These are phyloP conservation scores for Streptopelia turtur DNA, from an alignment of 2,797 vertebrate species.

Conservation along the genomic window DNA sequence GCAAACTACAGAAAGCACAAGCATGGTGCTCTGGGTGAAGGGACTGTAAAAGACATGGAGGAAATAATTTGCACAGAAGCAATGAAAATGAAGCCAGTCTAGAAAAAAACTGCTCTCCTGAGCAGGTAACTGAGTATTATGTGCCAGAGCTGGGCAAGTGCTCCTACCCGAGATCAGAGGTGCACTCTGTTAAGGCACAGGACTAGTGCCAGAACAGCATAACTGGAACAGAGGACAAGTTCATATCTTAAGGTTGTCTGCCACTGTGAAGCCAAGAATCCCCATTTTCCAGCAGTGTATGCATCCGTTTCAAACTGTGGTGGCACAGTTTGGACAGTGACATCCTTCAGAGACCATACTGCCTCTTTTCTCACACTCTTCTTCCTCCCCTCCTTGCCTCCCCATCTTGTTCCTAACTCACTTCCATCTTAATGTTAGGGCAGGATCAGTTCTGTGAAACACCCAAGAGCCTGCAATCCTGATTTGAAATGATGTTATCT, in stretches of 20 bases:
- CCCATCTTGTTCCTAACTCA: background rate
- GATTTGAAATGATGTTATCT: background rate
- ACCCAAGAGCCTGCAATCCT: background rate
- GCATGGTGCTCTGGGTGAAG: background rate
- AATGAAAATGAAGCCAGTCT: background rate
- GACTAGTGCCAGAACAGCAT: background rate
- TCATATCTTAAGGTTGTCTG: background rate
- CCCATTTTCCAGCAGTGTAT: background rate
- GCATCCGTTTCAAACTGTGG: accelerated
- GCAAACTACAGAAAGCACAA: background rate
- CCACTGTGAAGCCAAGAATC: background rate
- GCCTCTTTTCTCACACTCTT: background rate
- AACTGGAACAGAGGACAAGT: background rate
- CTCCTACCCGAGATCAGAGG: background rate
- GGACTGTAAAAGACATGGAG: background rate
- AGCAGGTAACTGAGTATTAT: background rate
- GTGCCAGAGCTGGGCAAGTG: background rate
- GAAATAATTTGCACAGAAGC: background rate
- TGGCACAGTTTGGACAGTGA: background rate
- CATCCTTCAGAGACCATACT: accelerated
- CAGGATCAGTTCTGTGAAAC: background rate
- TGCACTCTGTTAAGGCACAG: background rate
- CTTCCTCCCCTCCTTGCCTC: background rate
- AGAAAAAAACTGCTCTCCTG: background rate
- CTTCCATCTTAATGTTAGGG: background rate